A percentile compares a stretch with the other conserved stretches of the same genome.
Conservation (phyloP, 2,113 vertebrate species). For the Phoxinus phoxinus region DNA sequence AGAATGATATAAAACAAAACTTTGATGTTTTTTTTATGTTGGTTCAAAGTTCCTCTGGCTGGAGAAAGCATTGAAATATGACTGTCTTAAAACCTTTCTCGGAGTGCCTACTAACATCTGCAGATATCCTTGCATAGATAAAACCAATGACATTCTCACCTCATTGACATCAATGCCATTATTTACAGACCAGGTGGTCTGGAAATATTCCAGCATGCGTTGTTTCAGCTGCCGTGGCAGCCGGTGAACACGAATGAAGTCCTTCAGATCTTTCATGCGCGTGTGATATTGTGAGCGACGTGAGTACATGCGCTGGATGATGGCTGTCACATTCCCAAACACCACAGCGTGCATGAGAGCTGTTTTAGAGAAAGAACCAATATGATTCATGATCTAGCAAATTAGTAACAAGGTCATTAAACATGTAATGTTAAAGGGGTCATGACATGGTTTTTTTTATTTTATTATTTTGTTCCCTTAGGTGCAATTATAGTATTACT, state of each 20-base stretch:
- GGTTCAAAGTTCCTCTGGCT: too few species aligned
- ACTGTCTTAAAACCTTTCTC: too few species aligned
- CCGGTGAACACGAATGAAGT: slow-evolving; percentile 29
- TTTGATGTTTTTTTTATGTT: background rate
- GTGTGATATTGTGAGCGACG: slow-evolving; percentile 29
- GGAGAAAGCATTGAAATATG: too few species aligned
- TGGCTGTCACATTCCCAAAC: slow-evolving; percentile 32
- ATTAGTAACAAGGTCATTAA: background rate
- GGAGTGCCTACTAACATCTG: too few species aligned
- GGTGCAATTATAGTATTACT: too few species aligned
- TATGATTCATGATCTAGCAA: background rate
- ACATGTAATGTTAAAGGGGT: background rate
- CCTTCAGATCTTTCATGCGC: slow-evolving; percentile 29
- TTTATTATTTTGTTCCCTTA: too few species aligned
- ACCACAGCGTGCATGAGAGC: slow-evolving; percentile 27
- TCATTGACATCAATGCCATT: slow-evolving; percentile 34
- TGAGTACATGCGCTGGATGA: slow-evolving; percentile 32
- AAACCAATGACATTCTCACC: background rate
- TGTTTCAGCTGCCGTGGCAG: slow-evolving; percentile 25
- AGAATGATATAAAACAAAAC: background rate
- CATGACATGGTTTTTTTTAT: too few species aligned
- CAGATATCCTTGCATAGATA: background rate
- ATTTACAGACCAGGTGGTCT: slow-evolving; percentile 31
- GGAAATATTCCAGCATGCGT: slow-evolving; percentile 29
- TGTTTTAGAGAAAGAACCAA: background rate